Evolutionary conservation across 2,113 vertebrate species (phyloP).

Genomic region (Hoplias malabaricus): DNA sequence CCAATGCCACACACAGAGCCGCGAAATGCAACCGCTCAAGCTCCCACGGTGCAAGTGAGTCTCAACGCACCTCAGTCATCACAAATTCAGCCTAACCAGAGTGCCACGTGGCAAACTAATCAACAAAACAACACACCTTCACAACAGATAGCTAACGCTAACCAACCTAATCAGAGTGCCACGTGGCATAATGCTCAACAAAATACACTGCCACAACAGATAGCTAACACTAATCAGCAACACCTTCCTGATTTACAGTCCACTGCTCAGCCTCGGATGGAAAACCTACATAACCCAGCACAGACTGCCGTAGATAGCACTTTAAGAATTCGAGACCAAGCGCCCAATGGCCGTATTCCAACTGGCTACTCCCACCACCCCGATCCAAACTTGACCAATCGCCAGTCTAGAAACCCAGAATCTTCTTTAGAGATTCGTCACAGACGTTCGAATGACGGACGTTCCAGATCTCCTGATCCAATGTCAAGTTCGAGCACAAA

Average conservation of each 20-base stretch:
- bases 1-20: slow-evolving; percentile 47
- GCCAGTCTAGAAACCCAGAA: slow-evolving; percentile 53
- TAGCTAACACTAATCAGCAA: neutral
- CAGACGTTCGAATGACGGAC: neutral
- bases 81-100: slow-evolving; percentile 18
- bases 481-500: slow-evolving; percentile 11
- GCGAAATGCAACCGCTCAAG: slow-evolving; percentile 50
- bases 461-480: neutral
- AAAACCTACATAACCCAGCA: slow-evolving; percentile 11
- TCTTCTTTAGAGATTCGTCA: slow-evolving; percentile 49
- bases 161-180: slow-evolving; percentile 18
- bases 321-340: neutral
- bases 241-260: neutral
- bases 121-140: neutral
- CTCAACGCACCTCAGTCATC: slow-evolving; percentile 62
- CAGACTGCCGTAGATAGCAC: neutral
- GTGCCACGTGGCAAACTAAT: neutral
- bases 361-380: slow-evolving; percentile 61
- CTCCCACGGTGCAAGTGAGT: slow-evolving; percentile 71
- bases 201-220: neutral
- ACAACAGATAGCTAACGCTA: neutral
- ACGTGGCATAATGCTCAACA: slow-evolving; percentile 7
- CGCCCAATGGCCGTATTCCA: slow-evolving; percentile 46
- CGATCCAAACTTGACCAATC: slow-evolving; percentile 40
- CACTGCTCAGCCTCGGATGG: slow-evolving; percentile 32